Evolutionary conservation across 2,888 invertebrate genomes (phyloP), one percentile per base, ranked within the genome.

Genomic region (Dynastes maya): DNA sequence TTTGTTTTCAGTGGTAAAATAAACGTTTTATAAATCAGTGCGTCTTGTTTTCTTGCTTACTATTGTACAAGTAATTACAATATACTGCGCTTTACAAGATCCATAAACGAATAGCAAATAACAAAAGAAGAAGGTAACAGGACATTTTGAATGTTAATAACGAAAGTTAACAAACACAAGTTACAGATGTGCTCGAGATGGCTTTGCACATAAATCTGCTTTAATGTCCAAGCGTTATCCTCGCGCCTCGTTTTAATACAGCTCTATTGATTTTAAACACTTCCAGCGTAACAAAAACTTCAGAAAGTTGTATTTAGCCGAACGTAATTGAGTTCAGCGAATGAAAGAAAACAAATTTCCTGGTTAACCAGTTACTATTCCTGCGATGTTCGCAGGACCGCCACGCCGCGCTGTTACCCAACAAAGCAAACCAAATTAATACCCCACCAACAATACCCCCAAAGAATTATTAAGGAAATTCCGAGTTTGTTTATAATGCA

Each of bases 401-500:
- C 32, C 32, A 37, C 32, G 32, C 32, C 32, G 32, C 32, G 32
- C 45, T 9, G 68, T 61, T 61, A 45, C 29, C 72, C 22, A 74
- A 74, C 72, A 74, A 74, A 61, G 45, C 61, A 45, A 61, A 74
- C 61, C 45, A 64, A 78, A 63, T 68, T 72, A 78, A 78, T 78
- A 32, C 72, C 22, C 53, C 51, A 37, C 63, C 71, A 51, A 78
- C 72, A 78, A 72, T 78, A 71, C 72, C 22, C 71, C 51, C 37
- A 49, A 78, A 78, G 78, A 78, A 78, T 78, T 78, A 78, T 78
- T 78, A 78, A 78, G 72, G 78, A 78, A 78, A 78, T 72, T 72
- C 72, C 61, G 71, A 72, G 71, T 78, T 78, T 78, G 71, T 78
- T 78, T 78, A 78, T 78, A 78, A 78, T 72, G 78, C 78, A 78